phyloP scores from a whole-genome alignment of 2,888 invertebrate genomes.

The Calameuta filiformis region DNA sequence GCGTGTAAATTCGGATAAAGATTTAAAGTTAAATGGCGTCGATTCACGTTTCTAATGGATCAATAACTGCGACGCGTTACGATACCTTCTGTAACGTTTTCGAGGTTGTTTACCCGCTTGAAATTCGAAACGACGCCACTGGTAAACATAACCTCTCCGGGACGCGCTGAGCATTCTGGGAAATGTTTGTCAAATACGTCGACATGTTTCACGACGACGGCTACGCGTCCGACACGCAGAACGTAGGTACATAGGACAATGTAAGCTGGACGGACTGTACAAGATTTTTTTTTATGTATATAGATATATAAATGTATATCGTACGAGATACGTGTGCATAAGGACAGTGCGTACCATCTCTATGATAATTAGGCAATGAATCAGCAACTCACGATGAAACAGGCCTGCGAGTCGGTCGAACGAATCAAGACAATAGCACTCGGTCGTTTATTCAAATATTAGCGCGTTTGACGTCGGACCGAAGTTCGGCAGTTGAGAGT shows the following conservation, averaged over 20 bases:
- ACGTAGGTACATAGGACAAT: conserved; percentile 29
- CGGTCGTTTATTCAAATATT: background rate
- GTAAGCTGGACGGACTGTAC: background rate
- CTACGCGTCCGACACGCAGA: conserved; percentile 40
- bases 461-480: background rate
- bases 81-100: background rate
- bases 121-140: background rate
- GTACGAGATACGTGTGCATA: background rate
- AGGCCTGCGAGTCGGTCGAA: background rate
- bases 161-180: background rate
- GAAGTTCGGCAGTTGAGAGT: background rate
- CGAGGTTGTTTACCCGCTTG: background rate
- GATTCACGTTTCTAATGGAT: background rate
- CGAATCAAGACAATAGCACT: background rate
- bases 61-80: background rate
- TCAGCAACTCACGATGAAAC: conserved; percentile 20
- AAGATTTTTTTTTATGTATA: conserved; percentile 2
- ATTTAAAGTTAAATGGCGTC: background rate
- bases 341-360: conserved; percentile 13
- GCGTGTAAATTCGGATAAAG: background rate
- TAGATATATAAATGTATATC: background rate
- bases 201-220: conserved; percentile 47
- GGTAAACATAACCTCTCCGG: background rate
- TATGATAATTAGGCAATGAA: conserved; percentile 38
- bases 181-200: conserved; percentile 46